Base-by-base conservation (phyloP, 2,797 vertebrate genomes). In the Melanogrammus aeglefinus region DNA sequence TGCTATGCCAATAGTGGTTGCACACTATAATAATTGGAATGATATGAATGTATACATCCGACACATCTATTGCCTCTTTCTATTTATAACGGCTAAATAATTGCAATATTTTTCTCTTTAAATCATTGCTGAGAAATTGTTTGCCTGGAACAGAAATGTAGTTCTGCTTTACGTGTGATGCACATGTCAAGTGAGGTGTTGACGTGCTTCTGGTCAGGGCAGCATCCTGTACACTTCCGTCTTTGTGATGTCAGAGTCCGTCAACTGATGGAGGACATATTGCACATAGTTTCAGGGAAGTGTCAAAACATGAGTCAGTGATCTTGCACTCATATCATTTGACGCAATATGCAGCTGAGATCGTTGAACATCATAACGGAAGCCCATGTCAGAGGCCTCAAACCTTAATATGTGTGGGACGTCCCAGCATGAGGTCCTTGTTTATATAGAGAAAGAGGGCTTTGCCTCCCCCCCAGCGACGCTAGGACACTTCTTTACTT, bases 1-100 rank as follows among this genome's bases (percentile, higher is more conserved):
- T n/a, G n/a, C n/a, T n/a, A 75, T 70, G 10, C 29, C 39, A 51
- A 77, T 69, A 79, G 81, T 66, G 27, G 6, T 18, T 1, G 8
- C 27, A 66, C n/a, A 1, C 7, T 66, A 8, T 66, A 10, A 24
- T 66, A 24, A 66, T 9, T 66, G 0, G 3, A 57, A 57, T n/a
- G n/a, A n/a, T n/a, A 57, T 51, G 3, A 51, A 51, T 57, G 51
- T 57, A n/a, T 57, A 21, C 21, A n/a, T 57, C n/a, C 51, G 2
- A 57, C 51, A 57, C 31, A 57, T 66, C 51, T 6, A 6, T 66
- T 27, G 57, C 57, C n/a, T 3, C 57, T 27, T 7, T 66, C n/a
- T 21, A 27, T 27, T 27, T 27, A 12, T 69, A 2, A 69, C 27
- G 2, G 21, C 2, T n/a, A 2, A 63, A n/a, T 63, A 21, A 4